A percentile compares a stretch with the other conserved stretches of the same genome.
These are phyloP conservation scores for Sarcophaga carnaria DNA, from an alignment of 2,888 invertebrate genomes.

Conservation along the genomic window DNA sequence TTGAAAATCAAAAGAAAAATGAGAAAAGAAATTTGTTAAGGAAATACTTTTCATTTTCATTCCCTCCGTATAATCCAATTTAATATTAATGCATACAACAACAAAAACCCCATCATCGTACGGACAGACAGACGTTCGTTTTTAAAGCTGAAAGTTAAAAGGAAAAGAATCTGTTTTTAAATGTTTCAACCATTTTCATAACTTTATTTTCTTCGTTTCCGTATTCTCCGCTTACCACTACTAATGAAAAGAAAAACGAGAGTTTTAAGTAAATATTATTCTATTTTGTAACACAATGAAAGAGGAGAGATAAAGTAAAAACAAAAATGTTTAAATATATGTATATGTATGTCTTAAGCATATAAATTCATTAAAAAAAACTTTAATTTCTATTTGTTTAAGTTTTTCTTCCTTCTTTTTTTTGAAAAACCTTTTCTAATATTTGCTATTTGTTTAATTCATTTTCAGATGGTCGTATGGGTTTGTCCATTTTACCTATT, in stretches of 20 bases:
- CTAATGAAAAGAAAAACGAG: background rate
- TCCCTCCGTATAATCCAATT: constrained; percentile 59
- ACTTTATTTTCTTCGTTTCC: constrained; percentile 38
- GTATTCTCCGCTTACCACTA: background rate
- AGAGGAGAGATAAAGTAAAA: background rate
- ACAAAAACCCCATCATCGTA: background rate
- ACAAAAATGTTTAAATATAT: background rate
- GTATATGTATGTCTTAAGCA: no score
- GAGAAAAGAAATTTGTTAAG: background rate
- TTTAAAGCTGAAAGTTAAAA: constrained; percentile 18
- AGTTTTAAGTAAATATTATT: constrained; percentile 63
- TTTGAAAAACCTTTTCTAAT: constrained; percentile 6
- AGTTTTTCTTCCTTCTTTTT: constrained; percentile 1
- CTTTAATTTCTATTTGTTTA: constrained; percentile 42
- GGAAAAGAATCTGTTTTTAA: constrained; percentile 61
- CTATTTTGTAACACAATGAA: background rate
- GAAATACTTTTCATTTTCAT: constrained; percentile 7
- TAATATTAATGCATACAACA: constrained; percentile 54
- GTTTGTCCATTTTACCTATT: constrained; percentile 88
- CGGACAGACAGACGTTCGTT: background rate
- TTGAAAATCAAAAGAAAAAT: background rate
- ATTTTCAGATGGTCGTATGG: constrained; percentile 86
- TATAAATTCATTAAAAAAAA: background rate
- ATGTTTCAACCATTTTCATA: constrained; percentile 63
- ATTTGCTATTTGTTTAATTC: constrained; percentile 1